Base-by-base conservation (phyloP, 2,888 invertebrate genomes). In the Phorcus lineatus region DNA sequence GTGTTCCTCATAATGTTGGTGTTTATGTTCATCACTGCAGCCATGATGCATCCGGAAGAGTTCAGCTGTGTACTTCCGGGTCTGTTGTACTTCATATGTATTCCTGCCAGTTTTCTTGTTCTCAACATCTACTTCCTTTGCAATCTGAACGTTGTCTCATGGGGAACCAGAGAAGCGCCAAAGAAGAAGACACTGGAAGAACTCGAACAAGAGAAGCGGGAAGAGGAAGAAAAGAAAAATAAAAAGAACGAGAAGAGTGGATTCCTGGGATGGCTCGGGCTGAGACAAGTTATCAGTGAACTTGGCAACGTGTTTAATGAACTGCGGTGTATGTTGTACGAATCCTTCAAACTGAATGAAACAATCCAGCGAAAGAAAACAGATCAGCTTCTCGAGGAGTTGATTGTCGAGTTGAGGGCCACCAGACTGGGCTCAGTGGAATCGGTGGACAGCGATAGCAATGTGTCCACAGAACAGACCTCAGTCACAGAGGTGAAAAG, bases 1-100 rank as follows among this genome's bases (percentile, higher is more conserved):
- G 80, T 90, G 19, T 90, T 91, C 80, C 81, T 91, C 77, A 79
- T 88, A 9, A 81, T 91, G 78, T 79, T 91, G 97, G 81, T 98
- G 97, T 54, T 99, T 97, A 4, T 98, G 97, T 98, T 98, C 94
- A 98, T 98, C 94, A 96, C 98, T 89, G 98, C 99, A 79, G 99
- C 99, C 66, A 96, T 97, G 92, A 95, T 99, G 79, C 99, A 99
- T 96, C 99, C 99, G 0, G 98, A 98, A 94, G 98, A 91, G 83
- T 88, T 90, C 53, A 85, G 87, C 40, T 89, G 90, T 78, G 93
- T 98, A 24, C 92, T 96, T 66, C 96, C 95, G 86, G 94, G 93
- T 95, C 82, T 95, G 17, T 84, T 98, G 74, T 98, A 98, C 92
- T 96, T 96, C 91, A 95, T 98, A 62, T 97, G 97, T 17, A 97